phyloP scores from a whole-genome alignment of 1,140 invertebrate genomes.

The Platyura marginata region DNA sequence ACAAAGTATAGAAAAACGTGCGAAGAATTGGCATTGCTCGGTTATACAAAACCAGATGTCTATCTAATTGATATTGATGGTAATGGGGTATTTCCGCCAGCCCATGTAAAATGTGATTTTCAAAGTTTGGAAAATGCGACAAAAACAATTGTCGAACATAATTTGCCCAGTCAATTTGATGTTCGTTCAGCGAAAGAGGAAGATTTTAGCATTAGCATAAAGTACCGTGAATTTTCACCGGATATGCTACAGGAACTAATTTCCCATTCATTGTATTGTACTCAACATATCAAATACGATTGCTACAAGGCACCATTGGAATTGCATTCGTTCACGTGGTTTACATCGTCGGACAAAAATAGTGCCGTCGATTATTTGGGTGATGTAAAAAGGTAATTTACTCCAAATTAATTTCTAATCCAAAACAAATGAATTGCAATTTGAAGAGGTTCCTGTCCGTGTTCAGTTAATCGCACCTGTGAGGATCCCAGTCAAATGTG shows the following conservation, averaged over 20 bases:
- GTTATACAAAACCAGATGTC: conserved; percentile 70
- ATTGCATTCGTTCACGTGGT: conserved; percentile 78
- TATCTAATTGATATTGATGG: conserved; percentile 87
- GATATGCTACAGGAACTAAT: conserved; percentile 82
- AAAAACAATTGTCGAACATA: conserved; percentile 81
- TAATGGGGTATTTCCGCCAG: conserved; percentile 75
- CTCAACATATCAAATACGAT: conserved; percentile 80
- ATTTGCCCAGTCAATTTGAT: conserved; percentile 75
- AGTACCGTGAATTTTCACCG: conserved; percentile 71
- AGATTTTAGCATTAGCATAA: conserved; percentile 69
- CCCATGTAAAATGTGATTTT: conserved; percentile 80
- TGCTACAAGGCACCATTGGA: conserved; percentile 76
- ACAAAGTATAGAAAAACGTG: conserved; percentile 77
- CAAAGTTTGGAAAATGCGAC: conserved; percentile 68
- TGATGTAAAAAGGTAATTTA: conserved; percentile 57
- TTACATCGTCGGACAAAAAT: conserved; percentile 57
- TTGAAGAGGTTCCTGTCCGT: conserved; percentile 43
- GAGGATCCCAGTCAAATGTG: conserved; percentile 61
- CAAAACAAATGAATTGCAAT: too few species aligned
- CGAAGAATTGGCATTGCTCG: conserved; percentile 72
- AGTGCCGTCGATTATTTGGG: conserved; percentile 66
- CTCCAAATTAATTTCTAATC: background rate
- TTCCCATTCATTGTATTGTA: conserved; percentile 71
- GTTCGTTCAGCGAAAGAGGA: conserved; percentile 52
- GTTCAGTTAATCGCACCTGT: conserved; percentile 56